Base-by-base conservation (phyloP, 2,113 vertebrate species). In the Lagopus leucura region DNA sequence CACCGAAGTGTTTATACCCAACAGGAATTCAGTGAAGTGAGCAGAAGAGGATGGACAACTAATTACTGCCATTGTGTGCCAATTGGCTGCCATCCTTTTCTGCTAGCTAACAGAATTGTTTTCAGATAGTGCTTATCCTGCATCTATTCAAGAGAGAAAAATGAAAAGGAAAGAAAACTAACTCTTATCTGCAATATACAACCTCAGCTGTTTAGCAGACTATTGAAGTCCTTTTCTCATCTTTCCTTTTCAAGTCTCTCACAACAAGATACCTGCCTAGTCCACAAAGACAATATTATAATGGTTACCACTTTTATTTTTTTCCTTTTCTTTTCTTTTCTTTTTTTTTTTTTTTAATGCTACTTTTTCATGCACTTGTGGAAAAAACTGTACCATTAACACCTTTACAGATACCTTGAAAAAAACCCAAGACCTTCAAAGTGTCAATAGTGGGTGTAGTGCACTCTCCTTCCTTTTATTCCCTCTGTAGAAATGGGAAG, bases 261-360 rank as follows among this genome's bases (percentile, higher is more conserved):
- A 90, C 93, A 94, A 97, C 90, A 96, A 96, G 89, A 91, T 74
- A 94, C 89, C 96, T 91, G 90, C 94, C 91, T 96, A 77, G 86
- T 80, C 88, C 89, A 94, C 84, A 95, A 95, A 97, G 94, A 95
- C 92, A 97, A 95, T 97, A 95, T 95, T 96, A 94, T 91, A 96
- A 96, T 94, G 88, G 90, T 69, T 95, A 91, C 54, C 13, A 30
- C 38, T 90, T 83, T 92, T 83, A n/a, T 78, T 70, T 95, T 92
- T 80, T 82, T 79, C 40, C 71, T 58, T 58, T n/a, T 3, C 38
- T 38, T 38, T 38, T 38, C 38, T 38, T 38, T 71, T 0, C 10
- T 17, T 6, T 11, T 28, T 54, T 55, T 60, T 72, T 74, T 64
- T 93, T 84, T 71, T 8, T 3, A 91, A 94, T 67, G 72, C 91